Conservation (phyloP, 92 coral and sea anemone species). For the Palythoa grandis region DNA sequence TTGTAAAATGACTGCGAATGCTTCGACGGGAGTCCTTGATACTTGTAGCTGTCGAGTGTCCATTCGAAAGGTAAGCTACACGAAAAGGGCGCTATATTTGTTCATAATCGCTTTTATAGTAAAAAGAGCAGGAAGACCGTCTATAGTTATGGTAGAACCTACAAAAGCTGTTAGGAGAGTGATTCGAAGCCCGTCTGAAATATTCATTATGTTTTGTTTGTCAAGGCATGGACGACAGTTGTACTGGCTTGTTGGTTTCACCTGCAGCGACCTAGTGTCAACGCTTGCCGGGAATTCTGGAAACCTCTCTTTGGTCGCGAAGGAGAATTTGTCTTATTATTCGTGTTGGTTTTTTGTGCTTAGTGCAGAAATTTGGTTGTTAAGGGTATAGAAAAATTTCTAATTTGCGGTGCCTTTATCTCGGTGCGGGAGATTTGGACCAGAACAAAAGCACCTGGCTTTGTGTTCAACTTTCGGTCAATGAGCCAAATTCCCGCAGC, state of each 20-base stretch:
- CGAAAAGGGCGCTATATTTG: background rate
- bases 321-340: background rate
- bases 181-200: conserved; percentile 21
- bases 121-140: conserved; percentile 36
- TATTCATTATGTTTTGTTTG: conserved; percentile 29
- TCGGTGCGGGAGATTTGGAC: background rate
- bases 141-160: conserved; percentile 23
- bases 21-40: conserved; percentile 91
- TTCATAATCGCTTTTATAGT: background rate
- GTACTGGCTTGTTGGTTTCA: conserved; percentile 15
- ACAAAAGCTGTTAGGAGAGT: conserved; percentile 12
- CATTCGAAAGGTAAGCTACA: conserved; percentile 89
- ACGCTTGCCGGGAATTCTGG: background rate
- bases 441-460: background rate
- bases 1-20: conserved; percentile 98
- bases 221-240: conserved; percentile 11
- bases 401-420: background rate
- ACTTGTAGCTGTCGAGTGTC: conserved; percentile 91
- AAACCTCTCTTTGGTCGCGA: background rate
- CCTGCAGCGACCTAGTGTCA: conserved; percentile 25
- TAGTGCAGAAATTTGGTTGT: background rate
- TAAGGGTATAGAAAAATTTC: background rate
- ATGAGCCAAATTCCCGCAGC: background rate
- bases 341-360: background rate
- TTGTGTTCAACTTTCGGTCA: background rate